Conservation (phyloP, 2,888 invertebrate genomes). For the Heteropelma amictum region DNA sequence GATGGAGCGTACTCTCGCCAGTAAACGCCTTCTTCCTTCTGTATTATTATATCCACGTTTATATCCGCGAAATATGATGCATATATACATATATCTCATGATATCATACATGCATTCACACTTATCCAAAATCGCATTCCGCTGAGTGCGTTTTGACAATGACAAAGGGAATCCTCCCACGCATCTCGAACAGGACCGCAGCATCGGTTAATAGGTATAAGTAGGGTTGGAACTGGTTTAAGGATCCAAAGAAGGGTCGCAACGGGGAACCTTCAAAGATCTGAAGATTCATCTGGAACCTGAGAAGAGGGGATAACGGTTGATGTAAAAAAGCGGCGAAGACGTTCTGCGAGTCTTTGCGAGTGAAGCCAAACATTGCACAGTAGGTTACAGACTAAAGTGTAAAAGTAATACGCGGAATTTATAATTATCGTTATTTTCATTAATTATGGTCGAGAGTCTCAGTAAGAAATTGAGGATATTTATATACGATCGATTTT, state of each 20-base stretch:
- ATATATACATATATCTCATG: too few relatives aligned
- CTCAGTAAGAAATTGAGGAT: neutral
- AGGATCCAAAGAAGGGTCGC: constrained; percentile 17
- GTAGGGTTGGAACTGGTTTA: constrained; percentile 52
- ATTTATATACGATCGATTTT: neutral
- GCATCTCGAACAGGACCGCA: constrained; percentile 73
- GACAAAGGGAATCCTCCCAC: constrained; percentile 68
- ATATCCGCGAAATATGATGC: neutral
- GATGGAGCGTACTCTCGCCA: too few relatives aligned
- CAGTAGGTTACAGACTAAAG: neutral
- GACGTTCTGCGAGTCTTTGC: constrained; percentile 18
- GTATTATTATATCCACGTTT: too few relatives aligned
- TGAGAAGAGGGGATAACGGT: constrained; percentile 38
- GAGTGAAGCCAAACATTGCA: neutral
- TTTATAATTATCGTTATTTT: too few relatives aligned
- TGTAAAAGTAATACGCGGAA: too few relatives aligned
- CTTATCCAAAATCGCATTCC: neutral
- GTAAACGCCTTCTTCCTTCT: too few relatives aligned
- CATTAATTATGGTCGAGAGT: too few relatives aligned
- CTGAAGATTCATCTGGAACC: constrained; percentile 14
- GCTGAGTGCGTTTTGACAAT: constrained; percentile 46
- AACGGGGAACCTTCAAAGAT: constrained; percentile 38
- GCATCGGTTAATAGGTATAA: constrained; percentile 66
- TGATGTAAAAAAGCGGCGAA: constrained; percentile 8
- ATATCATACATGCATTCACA: neutral